These are phyloP conservation scores for Brachionus rubens DNA, from an alignment of 1,140 invertebrate genomes.

Conservation along the genomic window DNA sequence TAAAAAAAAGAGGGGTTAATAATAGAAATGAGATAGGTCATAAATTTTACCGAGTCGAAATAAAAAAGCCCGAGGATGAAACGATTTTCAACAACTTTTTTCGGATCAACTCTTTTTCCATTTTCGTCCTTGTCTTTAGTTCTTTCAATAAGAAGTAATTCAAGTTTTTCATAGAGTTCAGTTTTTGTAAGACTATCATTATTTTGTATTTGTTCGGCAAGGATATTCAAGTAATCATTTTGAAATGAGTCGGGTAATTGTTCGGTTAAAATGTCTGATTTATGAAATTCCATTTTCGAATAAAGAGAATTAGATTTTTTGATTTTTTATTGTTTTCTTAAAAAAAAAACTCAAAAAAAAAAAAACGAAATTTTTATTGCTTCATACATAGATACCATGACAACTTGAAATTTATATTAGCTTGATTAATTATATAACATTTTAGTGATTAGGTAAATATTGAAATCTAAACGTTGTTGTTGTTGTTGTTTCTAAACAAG, in stretches of 20 bases:
- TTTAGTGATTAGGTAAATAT: neutral
- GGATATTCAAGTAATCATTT: conserved; percentile 18
- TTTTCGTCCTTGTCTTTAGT: conserved; percentile 51
- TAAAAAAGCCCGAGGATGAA: conserved; percentile 59
- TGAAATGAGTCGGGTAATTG: neutral
- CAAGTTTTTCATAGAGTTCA: conserved; percentile 56
- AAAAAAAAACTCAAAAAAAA: too few species aligned
- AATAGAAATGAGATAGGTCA: neutral
- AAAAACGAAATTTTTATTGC: too few species aligned
- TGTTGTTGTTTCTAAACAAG: too few species aligned
- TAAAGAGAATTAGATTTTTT: neutral
- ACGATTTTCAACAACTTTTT: conserved; percentile 45
- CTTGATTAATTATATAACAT: conserved; percentile 23
- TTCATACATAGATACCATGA: conserved; percentile 38
- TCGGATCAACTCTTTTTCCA: conserved; percentile 11
- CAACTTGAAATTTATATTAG: conserved; percentile 27
- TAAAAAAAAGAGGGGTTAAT: conserved; percentile 28
- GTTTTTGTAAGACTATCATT: conserved; percentile 50
- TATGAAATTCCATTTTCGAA: conserved; percentile 25
- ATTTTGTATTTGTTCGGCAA: conserved; percentile 37
- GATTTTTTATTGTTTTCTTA: neutral
- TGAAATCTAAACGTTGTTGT: too few species aligned
- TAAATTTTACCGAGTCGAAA: conserved; percentile 55
- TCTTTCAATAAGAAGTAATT: conserved; percentile 55
- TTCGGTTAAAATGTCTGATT: neutral